Conservation (phyloP, 2,113 vertebrate species). For the Struthio camelus region DNA sequence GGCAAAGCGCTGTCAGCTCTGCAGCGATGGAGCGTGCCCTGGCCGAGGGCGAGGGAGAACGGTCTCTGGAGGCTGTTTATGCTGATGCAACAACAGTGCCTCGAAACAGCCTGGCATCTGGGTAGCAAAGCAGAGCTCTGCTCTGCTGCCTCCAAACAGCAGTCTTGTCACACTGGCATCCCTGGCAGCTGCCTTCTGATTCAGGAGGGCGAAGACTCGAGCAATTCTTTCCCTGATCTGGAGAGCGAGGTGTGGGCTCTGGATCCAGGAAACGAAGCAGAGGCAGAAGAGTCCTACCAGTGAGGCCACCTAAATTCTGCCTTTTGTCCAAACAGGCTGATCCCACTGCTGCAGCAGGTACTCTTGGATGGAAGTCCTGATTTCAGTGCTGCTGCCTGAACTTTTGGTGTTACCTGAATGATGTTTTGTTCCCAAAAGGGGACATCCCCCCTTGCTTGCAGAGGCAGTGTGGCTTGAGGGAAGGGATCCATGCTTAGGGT, state of each 20-base stretch:
- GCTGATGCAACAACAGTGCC: background rate
- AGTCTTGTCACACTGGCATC: background rate
- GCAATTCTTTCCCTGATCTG: background rate
- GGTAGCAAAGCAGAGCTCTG: background rate
- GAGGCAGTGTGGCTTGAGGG: background rate
- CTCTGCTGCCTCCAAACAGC: background rate
- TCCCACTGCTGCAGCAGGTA: background rate
- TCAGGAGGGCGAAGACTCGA: background rate
- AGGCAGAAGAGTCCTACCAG: background rate
- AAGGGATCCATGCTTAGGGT: background rate
- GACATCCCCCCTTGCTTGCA: background rate
- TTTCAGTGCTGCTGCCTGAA: background rate
- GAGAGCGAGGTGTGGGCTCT: background rate
- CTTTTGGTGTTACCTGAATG: background rate
- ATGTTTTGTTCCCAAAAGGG: background rate
- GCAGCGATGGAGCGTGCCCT: background rate
- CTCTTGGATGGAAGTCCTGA: accelerated
- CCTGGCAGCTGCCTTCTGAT: background rate
- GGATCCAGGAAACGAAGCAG: background rate
- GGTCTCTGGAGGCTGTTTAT: background rate
- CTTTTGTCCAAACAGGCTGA: background rate
- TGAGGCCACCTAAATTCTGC: background rate
- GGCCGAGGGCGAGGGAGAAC: background rate
- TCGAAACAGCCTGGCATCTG: background rate
- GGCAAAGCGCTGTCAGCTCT: background rate